Evolutionary conservation across 2,797 vertebrate species (phyloP).

Genomic region (Lagocephalus sceleratus): DNA sequence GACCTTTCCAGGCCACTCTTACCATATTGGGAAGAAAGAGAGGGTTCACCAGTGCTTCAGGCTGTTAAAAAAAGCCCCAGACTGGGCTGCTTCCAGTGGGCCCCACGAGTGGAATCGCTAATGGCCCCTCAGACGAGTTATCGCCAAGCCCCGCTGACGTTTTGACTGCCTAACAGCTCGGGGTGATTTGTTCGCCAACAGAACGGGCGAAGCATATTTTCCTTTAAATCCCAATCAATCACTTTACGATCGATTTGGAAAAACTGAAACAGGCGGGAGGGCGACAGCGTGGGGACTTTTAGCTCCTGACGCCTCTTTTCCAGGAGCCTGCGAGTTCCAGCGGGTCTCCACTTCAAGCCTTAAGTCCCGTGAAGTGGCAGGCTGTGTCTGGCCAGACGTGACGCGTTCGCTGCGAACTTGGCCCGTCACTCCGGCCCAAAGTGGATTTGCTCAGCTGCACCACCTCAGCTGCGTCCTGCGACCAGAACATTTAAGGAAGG

Average conservation of each 20-base stretch:
- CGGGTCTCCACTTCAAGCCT: too few relatives aligned
- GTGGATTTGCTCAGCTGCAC: too few relatives aligned
- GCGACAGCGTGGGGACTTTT: too few relatives aligned
- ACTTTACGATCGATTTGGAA: conserved; percentile 50
- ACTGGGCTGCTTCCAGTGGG: conserved; percentile 35
- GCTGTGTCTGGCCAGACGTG: too few relatives aligned
- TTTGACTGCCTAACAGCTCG: conserved; percentile 39
- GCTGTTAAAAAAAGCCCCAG: conserved; percentile 29
- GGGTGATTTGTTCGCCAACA: background rate
- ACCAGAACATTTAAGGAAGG: conserved; percentile 9
- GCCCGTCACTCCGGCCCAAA: too few relatives aligned
- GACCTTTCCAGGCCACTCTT: conserved; percentile 38
- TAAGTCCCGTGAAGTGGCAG: conserved; percentile 7
- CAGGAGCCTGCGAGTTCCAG: too few relatives aligned
- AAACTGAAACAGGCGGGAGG: too few relatives aligned
- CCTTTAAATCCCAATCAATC: conserved; percentile 56
- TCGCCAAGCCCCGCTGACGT: conserved; percentile 35
- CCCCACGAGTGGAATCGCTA: conserved; percentile 34
- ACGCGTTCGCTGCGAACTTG: too few relatives aligned
- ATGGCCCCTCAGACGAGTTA: conserved; percentile 41
- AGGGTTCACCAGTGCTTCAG: conserved; percentile 31
- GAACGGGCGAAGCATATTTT: background rate
- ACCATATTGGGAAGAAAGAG: conserved; percentile 45
- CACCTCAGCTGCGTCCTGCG: too few relatives aligned
- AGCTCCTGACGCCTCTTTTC: too few relatives aligned